Percentiles rank a stretch among this genome's conserved stretches.
These are phyloP conservation scores for Drosophila saltans DNA, from an alignment of 1,140 invertebrate genomes.

Conservation along the genomic window DNA sequence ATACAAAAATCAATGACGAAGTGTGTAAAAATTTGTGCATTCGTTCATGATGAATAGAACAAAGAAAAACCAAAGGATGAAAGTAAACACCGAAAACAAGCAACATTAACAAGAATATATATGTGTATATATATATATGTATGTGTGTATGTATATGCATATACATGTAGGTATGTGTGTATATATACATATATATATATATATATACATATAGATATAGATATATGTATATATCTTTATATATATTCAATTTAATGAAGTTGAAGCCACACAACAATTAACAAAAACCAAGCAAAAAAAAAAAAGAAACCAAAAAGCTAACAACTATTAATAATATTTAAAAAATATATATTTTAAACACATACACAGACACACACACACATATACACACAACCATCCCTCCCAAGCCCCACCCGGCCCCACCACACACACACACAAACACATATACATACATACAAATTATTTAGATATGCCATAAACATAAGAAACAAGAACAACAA, in stretches of 20 bases:
- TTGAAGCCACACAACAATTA: conserved; percentile 70
- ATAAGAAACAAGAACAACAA: conserved; percentile 19
- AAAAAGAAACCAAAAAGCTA: conserved; percentile 52
- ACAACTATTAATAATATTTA: conserved; percentile 77
- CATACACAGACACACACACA: conserved; percentile 35
- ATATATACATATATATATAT: conserved; percentile 47
- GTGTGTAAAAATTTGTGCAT: conserved; percentile 78
- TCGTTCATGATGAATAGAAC: conserved; percentile 63
- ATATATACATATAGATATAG: conserved; percentile 59
- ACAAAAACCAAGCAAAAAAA: conserved; percentile 67
- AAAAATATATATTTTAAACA: conserved; percentile 77
- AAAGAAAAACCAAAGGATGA: conserved; percentile 73
- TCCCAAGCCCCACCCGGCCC: too few relatives aligned
- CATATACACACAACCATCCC: conserved; percentile 25
- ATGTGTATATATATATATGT: conserved; percentile 63
- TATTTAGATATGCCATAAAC: conserved; percentile 32
- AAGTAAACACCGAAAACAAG: conserved; percentile 77
- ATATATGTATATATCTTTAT: conserved; percentile 25
- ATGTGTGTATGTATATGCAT: conserved; percentile 54
- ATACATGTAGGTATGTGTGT: conserved; percentile 61
- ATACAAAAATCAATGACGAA: conserved; percentile 62
- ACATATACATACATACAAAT: conserved; percentile 36
- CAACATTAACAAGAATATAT: conserved; percentile 71
- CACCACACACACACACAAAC: conserved; percentile 28
- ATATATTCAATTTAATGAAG: conserved; percentile 65